These are phyloP conservation scores for Thymelicus acteon DNA, from an alignment of 2,888 invertebrate species.

Conservation along the genomic window DNA sequence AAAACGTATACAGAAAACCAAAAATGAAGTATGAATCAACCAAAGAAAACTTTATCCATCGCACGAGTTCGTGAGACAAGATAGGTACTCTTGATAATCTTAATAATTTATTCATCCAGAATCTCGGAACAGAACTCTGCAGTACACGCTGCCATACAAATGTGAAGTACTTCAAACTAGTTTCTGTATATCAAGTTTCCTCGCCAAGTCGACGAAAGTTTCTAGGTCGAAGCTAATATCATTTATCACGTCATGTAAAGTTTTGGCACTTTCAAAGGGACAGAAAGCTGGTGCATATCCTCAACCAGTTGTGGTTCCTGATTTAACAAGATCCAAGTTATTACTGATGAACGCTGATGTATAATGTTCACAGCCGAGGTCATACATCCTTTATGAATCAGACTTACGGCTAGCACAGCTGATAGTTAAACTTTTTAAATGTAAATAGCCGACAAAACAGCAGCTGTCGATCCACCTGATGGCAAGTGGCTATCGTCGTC, in stretches of 20 bases:
- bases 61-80: background rate
- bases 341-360: too few species aligned
- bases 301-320: background rate
- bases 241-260: constrained; percentile 4
- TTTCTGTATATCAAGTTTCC: constrained; percentile 7
- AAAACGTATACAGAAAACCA: too few species aligned
- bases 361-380: too few species aligned
- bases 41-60: background rate
- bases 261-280: background rate
- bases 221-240: background rate
- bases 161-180: constrained; percentile 5
- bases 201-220: background rate
- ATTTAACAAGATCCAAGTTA: background rate
- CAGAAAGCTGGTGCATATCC: background rate
- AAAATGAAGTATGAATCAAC: too few species aligned
- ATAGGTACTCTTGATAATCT: background rate
- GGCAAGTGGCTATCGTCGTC: too few species aligned
- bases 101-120: background rate
- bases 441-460: too few species aligned
- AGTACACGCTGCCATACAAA: constrained; percentile 12
- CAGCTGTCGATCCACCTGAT: too few species aligned
- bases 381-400: too few species aligned
- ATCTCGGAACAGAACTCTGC: background rate
- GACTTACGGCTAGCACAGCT: too few species aligned
- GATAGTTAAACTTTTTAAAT: too few species aligned